Base-by-base conservation (phyloP, 2,113 vertebrate genomes). In the Pseudopodoces humilis region DNA sequence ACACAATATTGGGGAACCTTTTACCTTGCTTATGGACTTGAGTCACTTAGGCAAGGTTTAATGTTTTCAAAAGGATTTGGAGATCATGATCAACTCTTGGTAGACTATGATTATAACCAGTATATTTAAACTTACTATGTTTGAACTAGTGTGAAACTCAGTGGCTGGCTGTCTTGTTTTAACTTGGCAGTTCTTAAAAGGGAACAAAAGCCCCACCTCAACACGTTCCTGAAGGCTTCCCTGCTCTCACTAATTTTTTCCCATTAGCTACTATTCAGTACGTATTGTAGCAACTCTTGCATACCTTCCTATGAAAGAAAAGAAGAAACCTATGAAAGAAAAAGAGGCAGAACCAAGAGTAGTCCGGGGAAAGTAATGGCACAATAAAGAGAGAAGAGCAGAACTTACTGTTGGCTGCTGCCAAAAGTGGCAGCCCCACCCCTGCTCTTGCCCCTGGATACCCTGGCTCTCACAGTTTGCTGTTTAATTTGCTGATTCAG, bases 251-350 rank as follows among this genome's bases (percentile, higher is more conserved):
- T n/a, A 5, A 0, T 35, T 16, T 14, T 75, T 47, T 16, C 3
- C 3, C 15, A 7, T 79, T 71, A 41, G 8, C 35, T 79, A 15
- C n/a, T 76, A 16, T 56, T 62, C 30, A 52, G 13, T 22, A 25
- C 49, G 7, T 82, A 7, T 58, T 78, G 10, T 15, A 79, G 28
- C 41, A 83, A 43, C 11, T 25, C 23, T 68, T 35, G 9, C 0
- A 0, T 53, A 8, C 47, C 43, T 77, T 33, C n/a, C 10, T 0
- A 0, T 37, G 37, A 37, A 37, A 37, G 37, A 37, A 37, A 37
- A 37, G 37, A 37, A 37, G 37, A 37, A 37, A 37, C 37, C 37
- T 37, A 37, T 37, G 15, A 13, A 43, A 31, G 33, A 90, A 58
- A 56, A 72, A 86, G 43, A 39, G 18, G 25, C 69, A 82, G 35